These are phyloP conservation scores for Drosophila niveifrons DNA, from an alignment of 2,888 invertebrate species.

Conservation along the genomic window DNA sequence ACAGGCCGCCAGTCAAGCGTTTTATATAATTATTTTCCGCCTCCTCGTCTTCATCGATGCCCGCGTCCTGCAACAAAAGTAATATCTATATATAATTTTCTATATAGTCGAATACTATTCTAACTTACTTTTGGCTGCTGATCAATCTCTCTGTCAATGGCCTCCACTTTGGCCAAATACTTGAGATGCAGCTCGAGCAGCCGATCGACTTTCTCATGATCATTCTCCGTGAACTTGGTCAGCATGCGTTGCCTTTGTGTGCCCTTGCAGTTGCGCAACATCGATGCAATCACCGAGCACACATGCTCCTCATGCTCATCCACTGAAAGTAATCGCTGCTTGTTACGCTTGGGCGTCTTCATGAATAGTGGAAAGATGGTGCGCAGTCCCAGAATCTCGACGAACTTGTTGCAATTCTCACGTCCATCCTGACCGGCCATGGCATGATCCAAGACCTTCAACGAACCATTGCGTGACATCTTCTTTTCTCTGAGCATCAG, in stretches of 20 bases:
- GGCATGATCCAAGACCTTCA: conserved; percentile 99
- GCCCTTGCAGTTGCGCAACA: conserved; percentile 96
- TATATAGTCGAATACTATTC: too few relatives aligned
- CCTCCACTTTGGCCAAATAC: conserved; percentile 96
- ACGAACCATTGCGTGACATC: conserved; percentile 96
- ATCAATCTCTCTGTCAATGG: conserved; percentile 92
- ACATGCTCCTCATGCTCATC: conserved; percentile 98
- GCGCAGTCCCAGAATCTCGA: conserved; percentile 97
- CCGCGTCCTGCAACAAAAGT: conserved; percentile 67
- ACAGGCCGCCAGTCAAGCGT: conserved; percentile 96
- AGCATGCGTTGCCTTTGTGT: conserved; percentile 95
- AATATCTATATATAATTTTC: background rate
- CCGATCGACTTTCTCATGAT: conserved; percentile 98
- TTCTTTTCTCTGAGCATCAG: conserved; percentile 99
- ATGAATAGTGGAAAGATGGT: conserved; percentile 99
- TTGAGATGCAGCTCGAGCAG: conserved; percentile 98
- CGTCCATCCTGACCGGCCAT: conserved; percentile 96
- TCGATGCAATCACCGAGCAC: conserved; percentile 95
- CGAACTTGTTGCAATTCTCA: conserved; percentile 98
- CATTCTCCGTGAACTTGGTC: conserved; percentile 98
- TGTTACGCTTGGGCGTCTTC: conserved; percentile 97
- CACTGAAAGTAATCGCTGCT: conserved; percentile 91
- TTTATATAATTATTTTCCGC: conserved; percentile 95
- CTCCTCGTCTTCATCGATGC: conserved; percentile 89
- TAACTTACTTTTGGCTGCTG: conserved; percentile 84